phyloP scores from a whole-genome alignment of 1,140 invertebrate genomes.

The Chrysomallon squamiferum region DNA sequence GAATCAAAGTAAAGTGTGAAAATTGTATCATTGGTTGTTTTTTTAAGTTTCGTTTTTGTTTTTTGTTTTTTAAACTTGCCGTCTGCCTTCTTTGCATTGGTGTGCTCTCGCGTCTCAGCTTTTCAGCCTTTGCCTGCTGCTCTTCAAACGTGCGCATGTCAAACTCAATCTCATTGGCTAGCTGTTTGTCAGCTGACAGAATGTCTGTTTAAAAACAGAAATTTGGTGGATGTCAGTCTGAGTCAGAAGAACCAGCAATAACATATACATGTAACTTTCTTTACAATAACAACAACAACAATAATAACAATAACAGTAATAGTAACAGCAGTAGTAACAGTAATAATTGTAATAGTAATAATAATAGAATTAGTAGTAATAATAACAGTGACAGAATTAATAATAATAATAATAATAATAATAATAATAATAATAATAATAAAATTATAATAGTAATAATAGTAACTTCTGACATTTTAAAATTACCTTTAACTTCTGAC shows the following conservation, averaged over 20 bases:
- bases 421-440: too few species aligned
- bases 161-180: slow-evolving; percentile 66
- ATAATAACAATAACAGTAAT: not conserved
- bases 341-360: too few species aligned
- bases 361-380: too few species aligned
- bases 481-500: slow-evolving; percentile 67
- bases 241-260: too few species aligned
- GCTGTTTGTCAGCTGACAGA: slow-evolving; percentile 63
- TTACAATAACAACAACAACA: not conserved
- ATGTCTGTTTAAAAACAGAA: slow-evolving; percentile 53
- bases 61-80: not conserved
- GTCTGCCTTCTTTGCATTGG: not conserved
- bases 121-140: slow-evolving; percentile 30
- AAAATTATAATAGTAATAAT: too few species aligned
- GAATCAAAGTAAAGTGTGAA: too few species aligned
- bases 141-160: slow-evolving; percentile 63
- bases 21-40: too few species aligned
- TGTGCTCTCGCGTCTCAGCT: slow-evolving; percentile 5
- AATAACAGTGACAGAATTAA: too few species aligned
- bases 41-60: too few species aligned
- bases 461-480: too few species aligned
- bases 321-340: not conserved
- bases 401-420: too few species aligned
- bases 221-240: not conserved
- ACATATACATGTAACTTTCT: not conserved